These are phyloP conservation scores for Rhynchotus rufescens DNA, from an alignment of 2,797 vertebrate genomes.

Conservation along the genomic window DNA sequence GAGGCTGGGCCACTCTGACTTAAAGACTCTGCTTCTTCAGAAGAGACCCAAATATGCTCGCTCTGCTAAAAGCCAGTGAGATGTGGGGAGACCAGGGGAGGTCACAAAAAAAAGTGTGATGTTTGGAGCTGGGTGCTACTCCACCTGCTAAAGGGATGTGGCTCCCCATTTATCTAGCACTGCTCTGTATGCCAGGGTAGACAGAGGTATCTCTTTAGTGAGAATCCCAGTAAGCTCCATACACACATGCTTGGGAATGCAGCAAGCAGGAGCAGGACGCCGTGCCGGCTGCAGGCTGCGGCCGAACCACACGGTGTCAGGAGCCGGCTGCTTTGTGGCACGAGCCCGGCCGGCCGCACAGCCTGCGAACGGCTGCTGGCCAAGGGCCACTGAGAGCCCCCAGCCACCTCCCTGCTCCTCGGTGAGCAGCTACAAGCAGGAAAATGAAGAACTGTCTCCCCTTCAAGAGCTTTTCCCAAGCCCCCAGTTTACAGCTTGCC, in stretches of 20 bases:
- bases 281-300: slow-evolving; percentile 15
- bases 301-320: slow-evolving; percentile 70
- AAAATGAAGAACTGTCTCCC: neutral
- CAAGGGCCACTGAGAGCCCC: neutral
- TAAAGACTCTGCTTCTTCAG: neutral
- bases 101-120: neutral
- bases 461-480: neutral
- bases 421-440: neutral
- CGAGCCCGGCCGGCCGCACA: neutral
- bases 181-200: neutral
- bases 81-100: neutral
- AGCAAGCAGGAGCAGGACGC: neutral
- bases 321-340: slow-evolving; percentile 14
- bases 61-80: neutral
- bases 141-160: neutral
- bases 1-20: neutral
- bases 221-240: neutral
- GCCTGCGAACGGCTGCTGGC: neutral
- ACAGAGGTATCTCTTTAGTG: neutral
- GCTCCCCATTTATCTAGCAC: neutral
- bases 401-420: neutral
- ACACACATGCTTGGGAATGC: neutral
- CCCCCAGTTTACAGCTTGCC: neutral
- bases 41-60: neutral
- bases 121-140: neutral